A percentile compares a stretch with the other conserved stretches of the same genome.
Conservation (phyloP, 2,888 invertebrate genomes). For the Flabesymbios commensalis region DNA sequence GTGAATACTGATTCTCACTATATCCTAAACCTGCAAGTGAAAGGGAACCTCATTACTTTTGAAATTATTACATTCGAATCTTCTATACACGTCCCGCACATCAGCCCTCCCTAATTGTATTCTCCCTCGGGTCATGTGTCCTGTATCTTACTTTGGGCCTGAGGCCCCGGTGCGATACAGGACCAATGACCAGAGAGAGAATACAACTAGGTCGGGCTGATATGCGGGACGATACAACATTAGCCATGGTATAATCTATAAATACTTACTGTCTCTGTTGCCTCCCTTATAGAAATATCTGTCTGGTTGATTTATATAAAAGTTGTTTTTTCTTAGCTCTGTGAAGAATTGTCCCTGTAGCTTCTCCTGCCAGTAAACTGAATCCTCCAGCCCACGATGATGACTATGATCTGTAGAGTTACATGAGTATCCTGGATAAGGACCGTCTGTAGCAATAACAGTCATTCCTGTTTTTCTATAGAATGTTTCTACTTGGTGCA, state of each 20-base stretch:
- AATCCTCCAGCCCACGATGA: background rate
- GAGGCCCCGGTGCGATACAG: too few species aligned
- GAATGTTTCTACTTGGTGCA: background rate
- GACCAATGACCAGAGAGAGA: too few species aligned
- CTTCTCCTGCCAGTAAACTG: slow-evolving; percentile 6
- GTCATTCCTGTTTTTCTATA: background rate
- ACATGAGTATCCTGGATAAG: background rate
- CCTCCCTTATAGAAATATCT: slow-evolving; percentile 15
- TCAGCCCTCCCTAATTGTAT: too few species aligned
- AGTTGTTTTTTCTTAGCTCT: background rate
- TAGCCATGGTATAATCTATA: too few species aligned
- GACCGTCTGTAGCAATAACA: background rate
- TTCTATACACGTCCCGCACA: too few species aligned
- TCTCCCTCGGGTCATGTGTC: too few species aligned
- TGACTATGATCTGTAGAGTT: background rate
- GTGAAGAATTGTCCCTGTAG: slow-evolving; percentile 5
- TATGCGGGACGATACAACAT: too few species aligned
- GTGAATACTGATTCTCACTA: slow-evolving; percentile 35
- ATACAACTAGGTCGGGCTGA: too few species aligned
- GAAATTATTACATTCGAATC: too few species aligned
- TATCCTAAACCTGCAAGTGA: slow-evolving; percentile 34
- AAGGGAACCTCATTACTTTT: too few species aligned
- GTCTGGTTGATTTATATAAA: slow-evolving; percentile 16
- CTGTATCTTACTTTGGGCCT: too few species aligned
- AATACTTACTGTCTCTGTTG: slow-evolving; percentile 2